These are phyloP conservation scores for Cyanoderma ruficeps DNA, from an alignment of 2,113 vertebrate species.

Conservation along the genomic window DNA sequence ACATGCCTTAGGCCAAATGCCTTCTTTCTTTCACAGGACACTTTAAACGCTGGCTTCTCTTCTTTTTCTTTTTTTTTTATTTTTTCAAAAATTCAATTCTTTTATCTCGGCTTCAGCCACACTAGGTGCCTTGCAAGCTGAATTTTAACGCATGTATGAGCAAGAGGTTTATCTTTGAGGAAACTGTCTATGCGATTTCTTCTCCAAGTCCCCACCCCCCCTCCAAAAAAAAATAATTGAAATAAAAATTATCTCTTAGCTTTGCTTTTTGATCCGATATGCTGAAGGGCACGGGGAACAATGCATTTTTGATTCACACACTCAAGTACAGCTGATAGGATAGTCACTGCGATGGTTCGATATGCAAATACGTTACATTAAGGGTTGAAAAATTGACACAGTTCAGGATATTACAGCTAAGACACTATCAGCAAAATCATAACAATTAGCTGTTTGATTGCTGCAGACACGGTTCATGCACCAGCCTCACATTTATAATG, in stretches of 20 bases:
- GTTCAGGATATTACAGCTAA: constrained; percentile 71
- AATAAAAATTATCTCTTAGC: constrained; percentile 31
- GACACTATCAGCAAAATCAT: constrained; percentile 62
- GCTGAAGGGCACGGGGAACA: constrained; percentile 71
- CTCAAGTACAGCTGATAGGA: constrained; percentile 78
- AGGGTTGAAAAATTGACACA: constrained; percentile 78
- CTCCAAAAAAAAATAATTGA: constrained; percentile 17
- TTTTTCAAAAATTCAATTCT: constrained; percentile 52
- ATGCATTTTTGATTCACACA: constrained; percentile 76
- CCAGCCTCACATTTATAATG: constrained; percentile 66
- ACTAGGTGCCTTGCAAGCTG: constrained; percentile 46
- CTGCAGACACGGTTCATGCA: constrained; percentile 64
- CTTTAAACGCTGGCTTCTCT: constrained; percentile 43
- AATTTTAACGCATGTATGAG: constrained; percentile 55
- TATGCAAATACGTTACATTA: constrained; percentile 80
- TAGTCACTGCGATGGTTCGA: constrained; percentile 76
- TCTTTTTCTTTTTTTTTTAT: background rate
- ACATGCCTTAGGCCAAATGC: constrained; percentile 75
- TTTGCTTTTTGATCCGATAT: constrained; percentile 45
- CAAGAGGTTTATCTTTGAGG: constrained; percentile 16
- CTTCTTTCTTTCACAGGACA: constrained; percentile 66
- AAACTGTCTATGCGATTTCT: background rate
- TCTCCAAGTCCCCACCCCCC: background rate
- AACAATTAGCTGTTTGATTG: constrained; percentile 74
- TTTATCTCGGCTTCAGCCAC: constrained; percentile 51